phyloP scores from a whole-genome alignment of 2,888 invertebrate genomes.

The Volucella inanis region DNA sequence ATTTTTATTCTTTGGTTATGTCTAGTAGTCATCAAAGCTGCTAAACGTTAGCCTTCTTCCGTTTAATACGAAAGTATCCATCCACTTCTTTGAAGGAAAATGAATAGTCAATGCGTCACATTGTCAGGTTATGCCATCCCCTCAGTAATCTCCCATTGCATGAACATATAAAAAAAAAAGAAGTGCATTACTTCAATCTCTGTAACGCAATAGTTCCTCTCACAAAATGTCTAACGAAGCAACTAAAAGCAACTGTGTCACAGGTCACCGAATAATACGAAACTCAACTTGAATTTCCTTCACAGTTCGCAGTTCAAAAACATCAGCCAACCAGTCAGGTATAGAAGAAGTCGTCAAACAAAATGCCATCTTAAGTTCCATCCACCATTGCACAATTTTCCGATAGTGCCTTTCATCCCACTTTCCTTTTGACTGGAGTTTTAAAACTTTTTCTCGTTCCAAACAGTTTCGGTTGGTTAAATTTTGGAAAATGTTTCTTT shows the following conservation, averaged over 20 bases:
- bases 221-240: constrained; percentile 5
- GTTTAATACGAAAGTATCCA: too few species aligned
- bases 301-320: constrained; percentile 4
- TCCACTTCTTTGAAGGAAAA: neutral
- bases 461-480: constrained; percentile 47
- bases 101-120: neutral
- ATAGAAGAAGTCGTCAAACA: constrained; percentile 1
- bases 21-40: too few species aligned
- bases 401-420: constrained; percentile 27
- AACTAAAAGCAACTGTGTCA: constrained; percentile 15
- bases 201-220: constrained; percentile 9
- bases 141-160: neutral
- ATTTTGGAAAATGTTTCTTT: neutral
- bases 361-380: constrained; percentile 36
- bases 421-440: constrained; percentile 56
- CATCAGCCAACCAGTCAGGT: neutral
- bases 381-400: constrained; percentile 39
- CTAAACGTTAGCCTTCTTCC: too few species aligned
- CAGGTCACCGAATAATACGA: constrained; percentile 48
- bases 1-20: too few species aligned
- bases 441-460: constrained; percentile 36
- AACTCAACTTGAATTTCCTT: constrained; percentile 52
- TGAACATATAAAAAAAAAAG: neutral
- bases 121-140: neutral
- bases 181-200: neutral